A percentile compares a stretch with the other conserved stretches of the same genome.
phyloP scores from a whole-genome alignment of 2,797 vertebrate species.

The Melanogrammus aeglefinus region DNA sequence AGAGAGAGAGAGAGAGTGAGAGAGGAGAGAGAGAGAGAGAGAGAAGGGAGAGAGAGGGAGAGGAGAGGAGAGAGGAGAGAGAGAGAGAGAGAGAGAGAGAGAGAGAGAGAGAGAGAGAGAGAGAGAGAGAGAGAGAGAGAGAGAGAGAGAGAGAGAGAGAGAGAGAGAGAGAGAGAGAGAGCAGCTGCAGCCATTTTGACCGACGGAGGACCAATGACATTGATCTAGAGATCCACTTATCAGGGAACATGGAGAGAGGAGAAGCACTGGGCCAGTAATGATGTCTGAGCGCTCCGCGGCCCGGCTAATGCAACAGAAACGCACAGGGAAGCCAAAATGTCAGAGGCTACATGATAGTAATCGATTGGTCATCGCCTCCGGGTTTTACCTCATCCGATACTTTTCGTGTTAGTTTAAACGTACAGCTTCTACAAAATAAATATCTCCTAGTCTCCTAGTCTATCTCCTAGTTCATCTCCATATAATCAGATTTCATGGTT shows the following conservation, averaged over 20 bases:
- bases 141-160: neutral
- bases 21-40: neutral
- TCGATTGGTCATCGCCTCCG: neutral
- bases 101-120: constrained; percentile 20
- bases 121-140: neutral
- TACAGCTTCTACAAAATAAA: neutral
- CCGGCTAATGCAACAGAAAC: constrained; percentile 50
- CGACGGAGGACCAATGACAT: constrained; percentile 42
- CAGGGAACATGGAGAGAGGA: constrained; percentile 39
- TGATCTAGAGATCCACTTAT: constrained; percentile 42
- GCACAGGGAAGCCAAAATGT: neutral
- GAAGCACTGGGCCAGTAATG: constrained; percentile 33
- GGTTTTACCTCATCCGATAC: neutral
- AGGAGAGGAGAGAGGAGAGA: constrained; percentile 14
- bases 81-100: constrained; percentile 16
- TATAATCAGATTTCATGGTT: neutral
- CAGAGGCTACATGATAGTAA: neutral
- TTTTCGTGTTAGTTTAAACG: neutral
- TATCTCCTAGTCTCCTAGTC: too few relatives aligned
- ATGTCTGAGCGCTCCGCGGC: constrained; percentile 30
- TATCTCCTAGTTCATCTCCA: neutral
- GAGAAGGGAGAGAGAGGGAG: constrained; percentile 18
- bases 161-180: neutral
- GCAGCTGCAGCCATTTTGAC: constrained; percentile 52
- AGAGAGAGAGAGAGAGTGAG: neutral